A percentile compares a stretch with the other conserved stretches of the same genome.
These are phyloP conservation scores for Ara ararauna DNA, from an alignment of 2,797 vertebrate species.

Conservation along the genomic window DNA sequence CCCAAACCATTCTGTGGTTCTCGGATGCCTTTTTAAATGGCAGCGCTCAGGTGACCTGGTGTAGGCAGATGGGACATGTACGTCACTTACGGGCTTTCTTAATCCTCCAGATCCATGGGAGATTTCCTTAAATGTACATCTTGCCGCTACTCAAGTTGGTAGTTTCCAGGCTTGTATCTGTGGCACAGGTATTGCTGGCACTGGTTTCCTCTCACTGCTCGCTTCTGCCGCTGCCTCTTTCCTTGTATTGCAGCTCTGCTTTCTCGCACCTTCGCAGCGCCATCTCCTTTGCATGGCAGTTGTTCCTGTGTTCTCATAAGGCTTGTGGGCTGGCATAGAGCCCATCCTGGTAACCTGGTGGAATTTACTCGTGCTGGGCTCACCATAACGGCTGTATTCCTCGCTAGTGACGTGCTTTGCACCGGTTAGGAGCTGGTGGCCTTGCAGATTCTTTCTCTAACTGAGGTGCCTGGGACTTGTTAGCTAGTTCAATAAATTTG, in stretches of 20 bases:
- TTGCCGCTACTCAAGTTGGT: neutral
- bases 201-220: neutral
- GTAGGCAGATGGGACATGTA: neutral
- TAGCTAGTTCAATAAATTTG: slow-evolving; percentile 14
- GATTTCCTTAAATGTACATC: neutral
- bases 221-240: neutral
- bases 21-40: neutral
- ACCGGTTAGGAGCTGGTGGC: neutral
- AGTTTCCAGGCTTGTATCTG: neutral
- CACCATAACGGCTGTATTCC: rapidly evolving
- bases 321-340: neutral
- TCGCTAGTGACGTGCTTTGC: rapidly evolving
- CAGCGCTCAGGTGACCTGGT: rapidly evolving
- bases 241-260: rapidly evolving
- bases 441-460: neutral
- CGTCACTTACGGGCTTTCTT: neutral
- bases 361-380: neutral
- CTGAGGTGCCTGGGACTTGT: neutral
- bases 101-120: neutral
- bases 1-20: neutral
- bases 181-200: neutral
- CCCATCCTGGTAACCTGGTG: neutral
- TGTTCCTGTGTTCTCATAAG: neutral
- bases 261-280: neutral
- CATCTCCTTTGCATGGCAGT: neutral